These are phyloP conservation scores for Trileptium ribeirensis DNA, from an alignment of 2,888 invertebrate species.

Conservation along the genomic window DNA sequence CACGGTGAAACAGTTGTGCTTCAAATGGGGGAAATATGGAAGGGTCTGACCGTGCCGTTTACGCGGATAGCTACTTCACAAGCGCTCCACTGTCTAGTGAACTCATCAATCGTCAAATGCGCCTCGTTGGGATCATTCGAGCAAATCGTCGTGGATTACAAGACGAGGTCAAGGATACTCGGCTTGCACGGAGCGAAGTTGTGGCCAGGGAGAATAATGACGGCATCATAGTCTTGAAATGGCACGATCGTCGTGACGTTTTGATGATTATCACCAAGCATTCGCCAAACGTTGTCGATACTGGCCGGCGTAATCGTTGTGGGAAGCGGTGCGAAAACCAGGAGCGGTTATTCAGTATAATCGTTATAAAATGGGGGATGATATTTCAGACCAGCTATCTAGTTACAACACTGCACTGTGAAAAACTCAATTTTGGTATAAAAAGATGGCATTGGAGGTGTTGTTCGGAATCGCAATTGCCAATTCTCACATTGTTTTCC, in stretches of 20 bases:
- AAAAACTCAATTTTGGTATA: conserved; percentile 50
- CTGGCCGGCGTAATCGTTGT: conserved; percentile 39
- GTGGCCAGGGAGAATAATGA: conserved; percentile 43
- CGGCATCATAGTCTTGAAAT: conserved; percentile 39
- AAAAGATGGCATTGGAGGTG: conserved; percentile 47
- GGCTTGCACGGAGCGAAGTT: conserved; percentile 43
- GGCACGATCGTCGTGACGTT: conserved; percentile 47
- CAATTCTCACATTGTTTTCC: no score
- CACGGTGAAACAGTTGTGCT: no score
- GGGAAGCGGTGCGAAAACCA: background rate
- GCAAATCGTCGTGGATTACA: conserved; percentile 48
- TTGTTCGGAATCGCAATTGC: conserved; percentile 45
- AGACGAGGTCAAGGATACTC: conserved; percentile 42
- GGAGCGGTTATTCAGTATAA: conserved; percentile 45
- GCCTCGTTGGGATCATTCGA: conserved; percentile 31
- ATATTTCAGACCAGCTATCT: conserved; percentile 48
- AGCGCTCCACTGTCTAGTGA: background rate
- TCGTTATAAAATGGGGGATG: conserved; percentile 46
- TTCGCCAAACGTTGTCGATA: conserved; percentile 34
- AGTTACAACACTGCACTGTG: conserved; percentile 41
- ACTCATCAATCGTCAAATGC: conserved; percentile 38
- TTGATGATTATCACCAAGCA: conserved; percentile 48
- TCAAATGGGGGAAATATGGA: background rate
- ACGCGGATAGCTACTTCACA: background rate
- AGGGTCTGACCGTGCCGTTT: background rate